Conservation (phyloP, 2,797 vertebrate species). For the Danio aesculapii region DNA sequence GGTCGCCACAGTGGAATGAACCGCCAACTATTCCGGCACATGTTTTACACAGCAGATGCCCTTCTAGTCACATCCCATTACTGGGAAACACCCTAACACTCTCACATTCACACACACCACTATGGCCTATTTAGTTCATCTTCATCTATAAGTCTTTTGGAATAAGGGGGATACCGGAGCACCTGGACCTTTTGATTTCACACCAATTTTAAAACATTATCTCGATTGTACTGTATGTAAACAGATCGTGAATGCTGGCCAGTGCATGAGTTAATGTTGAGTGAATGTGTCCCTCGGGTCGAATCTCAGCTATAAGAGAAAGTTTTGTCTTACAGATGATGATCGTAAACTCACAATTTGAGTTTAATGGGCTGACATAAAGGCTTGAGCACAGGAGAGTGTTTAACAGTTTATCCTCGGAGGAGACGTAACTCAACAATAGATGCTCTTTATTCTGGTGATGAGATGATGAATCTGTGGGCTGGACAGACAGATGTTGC, state of each 20-base stretch:
- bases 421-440: slow-evolving; percentile 58
- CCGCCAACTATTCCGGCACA: no score
- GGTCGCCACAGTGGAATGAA: no score
- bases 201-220: no score
- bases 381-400: slow-evolving; percentile 61
- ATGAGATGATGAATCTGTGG: slow-evolving; percentile 28
- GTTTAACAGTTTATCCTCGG: slow-evolving; percentile 61
- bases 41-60: no score
- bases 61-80: no score
- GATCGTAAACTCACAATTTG: slow-evolving; percentile 67
- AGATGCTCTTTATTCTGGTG: slow-evolving; percentile 63
- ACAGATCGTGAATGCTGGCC: slow-evolving; percentile 30
- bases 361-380: slow-evolving; percentile 65
- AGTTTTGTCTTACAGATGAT: slow-evolving; percentile 54
- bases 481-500: slow-evolving; percentile 29
- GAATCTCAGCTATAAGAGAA: slow-evolving; percentile 55
- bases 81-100: no score
- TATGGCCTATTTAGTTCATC: no score
- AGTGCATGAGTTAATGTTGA: slow-evolving; percentile 59
- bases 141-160: no score
- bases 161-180: no score
- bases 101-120: no score
- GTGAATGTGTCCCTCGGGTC: slow-evolving; percentile 59
- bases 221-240: neutral
- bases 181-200: no score